Evolutionary conservation across 1,140 invertebrate genomes (phyloP).

Genomic region (Acromyrmex charruanus): DNA sequence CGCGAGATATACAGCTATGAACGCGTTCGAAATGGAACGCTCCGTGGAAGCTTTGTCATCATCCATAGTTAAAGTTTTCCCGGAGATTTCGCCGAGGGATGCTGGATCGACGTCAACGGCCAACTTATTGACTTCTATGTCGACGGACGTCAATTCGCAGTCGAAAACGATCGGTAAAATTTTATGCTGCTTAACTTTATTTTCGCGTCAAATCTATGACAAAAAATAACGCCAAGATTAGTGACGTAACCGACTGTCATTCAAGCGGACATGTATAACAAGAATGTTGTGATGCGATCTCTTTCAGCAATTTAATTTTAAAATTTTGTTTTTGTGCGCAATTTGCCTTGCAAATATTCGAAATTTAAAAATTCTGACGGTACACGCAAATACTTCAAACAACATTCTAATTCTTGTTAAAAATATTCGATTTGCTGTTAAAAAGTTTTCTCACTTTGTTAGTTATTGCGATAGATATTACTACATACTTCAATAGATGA

Average conservation of each 20-base stretch:
- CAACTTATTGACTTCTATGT: constrained; percentile 41
- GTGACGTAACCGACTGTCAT: not conserved
- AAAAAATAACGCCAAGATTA: constrained; percentile 18
- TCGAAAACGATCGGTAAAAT: constrained; percentile 54
- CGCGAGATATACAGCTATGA: constrained; percentile 40
- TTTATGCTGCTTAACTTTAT: constrained; percentile 27
- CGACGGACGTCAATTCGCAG: constrained; percentile 27
- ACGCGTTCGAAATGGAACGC: constrained; percentile 7
- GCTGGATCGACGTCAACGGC: not conserved
- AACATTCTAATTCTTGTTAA: constrained; percentile 9
- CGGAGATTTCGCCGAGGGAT: constrained; percentile 40
- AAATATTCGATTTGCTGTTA: not conserved
- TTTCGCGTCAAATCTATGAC: not conserved
- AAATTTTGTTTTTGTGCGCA: constrained; percentile 2
- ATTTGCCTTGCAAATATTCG: constrained; percentile 20
- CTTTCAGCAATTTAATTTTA: constrained; percentile 35
- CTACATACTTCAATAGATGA: too few species aligned
- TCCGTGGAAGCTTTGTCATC: constrained; percentile 25
- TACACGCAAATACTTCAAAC: not conserved
- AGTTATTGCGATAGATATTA: too few species aligned
- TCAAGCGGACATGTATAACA: not conserved
- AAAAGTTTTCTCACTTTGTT: not conserved
- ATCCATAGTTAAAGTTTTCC: constrained; percentile 48
- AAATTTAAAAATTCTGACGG: constrained; percentile 33
- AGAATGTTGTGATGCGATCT: not conserved